Conservation (phyloP, 2,113 vertebrate genomes). For the Brienomyrus longianalis region DNA sequence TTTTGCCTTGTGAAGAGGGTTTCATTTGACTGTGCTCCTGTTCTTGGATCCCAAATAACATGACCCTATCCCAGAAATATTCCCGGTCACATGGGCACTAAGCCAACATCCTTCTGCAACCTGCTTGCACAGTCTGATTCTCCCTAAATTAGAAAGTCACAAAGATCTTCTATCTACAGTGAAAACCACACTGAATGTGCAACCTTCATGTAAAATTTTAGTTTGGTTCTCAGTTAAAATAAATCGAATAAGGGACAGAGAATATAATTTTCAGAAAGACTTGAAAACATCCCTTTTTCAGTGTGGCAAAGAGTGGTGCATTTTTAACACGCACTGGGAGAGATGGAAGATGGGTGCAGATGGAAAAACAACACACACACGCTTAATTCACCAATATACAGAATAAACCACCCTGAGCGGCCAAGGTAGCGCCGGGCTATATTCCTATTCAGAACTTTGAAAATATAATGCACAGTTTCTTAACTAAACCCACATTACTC, state of each 20-base stretch:
- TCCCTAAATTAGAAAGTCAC: neutral
- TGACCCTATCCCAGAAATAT: neutral
- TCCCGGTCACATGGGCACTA: neutral
- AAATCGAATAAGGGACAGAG: neutral
- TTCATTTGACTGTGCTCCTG: neutral
- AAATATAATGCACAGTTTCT: neutral
- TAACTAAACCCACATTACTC: neutral
- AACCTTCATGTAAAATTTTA: neutral
- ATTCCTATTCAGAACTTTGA: neutral
- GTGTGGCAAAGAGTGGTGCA: neutral
- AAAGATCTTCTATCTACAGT: neutral
- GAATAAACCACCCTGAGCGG: neutral
- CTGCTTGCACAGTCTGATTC: neutral
- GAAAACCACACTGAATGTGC: neutral
- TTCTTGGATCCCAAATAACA: neutral
- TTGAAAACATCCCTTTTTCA: neutral
- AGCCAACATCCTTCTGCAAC: neutral
- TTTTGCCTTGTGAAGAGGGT: neutral
- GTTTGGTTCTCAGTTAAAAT: neutral
- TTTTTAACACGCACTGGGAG: neutral
- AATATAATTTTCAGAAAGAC: neutral
- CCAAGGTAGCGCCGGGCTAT: neutral
- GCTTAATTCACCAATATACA: neutral
- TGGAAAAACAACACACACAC: neutral
- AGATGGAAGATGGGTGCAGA: neutral